A percentile compares a stretch with the other conserved stretches of the same genome.
phyloP scores from a whole-genome alignment of 1,140 invertebrate genomes.

The Adoxophyes honmai region DNA sequence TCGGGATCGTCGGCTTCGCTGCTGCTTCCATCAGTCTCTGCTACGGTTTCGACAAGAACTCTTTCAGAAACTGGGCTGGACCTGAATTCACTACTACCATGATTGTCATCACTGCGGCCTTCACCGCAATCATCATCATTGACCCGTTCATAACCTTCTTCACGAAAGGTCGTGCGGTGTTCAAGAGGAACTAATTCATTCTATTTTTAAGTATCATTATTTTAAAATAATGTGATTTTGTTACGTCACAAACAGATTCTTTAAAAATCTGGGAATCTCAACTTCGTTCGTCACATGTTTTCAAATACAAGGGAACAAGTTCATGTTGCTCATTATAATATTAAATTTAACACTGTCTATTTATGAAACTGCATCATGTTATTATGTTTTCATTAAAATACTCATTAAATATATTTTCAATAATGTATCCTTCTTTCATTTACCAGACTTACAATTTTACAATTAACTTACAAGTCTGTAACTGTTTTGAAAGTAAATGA shows the following conservation, averaged over 20 bases:
- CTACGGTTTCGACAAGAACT: slow-evolving; percentile 25
- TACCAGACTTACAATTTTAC: no score
- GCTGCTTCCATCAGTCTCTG: slow-evolving; percentile 22
- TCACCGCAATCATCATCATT: slow-evolving; percentile 21
- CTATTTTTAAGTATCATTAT: neutral
- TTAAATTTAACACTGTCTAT: no score
- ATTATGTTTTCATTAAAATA: no score
- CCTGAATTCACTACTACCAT: slow-evolving; percentile 5
- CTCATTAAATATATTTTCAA: no score
- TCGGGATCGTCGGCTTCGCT: slow-evolving; percentile 25
- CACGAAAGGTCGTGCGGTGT: slow-evolving; percentile 25
- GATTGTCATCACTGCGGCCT: slow-evolving; percentile 15
- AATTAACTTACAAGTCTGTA: no score
- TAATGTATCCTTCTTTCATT: no score
- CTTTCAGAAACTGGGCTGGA: slow-evolving; percentile 25
- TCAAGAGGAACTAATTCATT: slow-evolving; percentile 6
- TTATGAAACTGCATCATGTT: no score
- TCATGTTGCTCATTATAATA: no score
- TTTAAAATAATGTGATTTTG: neutral
- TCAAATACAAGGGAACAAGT: no score
- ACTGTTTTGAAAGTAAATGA: no score
- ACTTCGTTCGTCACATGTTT: no score
- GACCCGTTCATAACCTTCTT: slow-evolving; percentile 24
- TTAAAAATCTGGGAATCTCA: no score
- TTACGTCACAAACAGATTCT: neutral